phyloP scores from a whole-genome alignment of 2,888 invertebrate species.

The Diarsia brunnea region DNA sequence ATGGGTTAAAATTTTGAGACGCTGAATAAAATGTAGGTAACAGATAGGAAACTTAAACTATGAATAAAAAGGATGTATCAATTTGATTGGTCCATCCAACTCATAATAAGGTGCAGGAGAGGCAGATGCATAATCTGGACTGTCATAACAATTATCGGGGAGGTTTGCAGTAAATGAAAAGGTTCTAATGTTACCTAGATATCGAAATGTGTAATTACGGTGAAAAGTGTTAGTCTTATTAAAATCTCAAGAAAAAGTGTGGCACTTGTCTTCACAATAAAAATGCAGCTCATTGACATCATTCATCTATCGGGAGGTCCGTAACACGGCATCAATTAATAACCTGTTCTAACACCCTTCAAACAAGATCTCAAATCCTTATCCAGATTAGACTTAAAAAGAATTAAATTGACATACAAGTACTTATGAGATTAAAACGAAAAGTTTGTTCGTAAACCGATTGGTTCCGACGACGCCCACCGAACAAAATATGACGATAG shows the following conservation, averaged over 20 bases:
- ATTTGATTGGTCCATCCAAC: no score
- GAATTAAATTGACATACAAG: slow-evolving; percentile 64
- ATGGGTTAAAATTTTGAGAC: not conserved
- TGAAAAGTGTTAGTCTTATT: not conserved
- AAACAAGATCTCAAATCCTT: slow-evolving; percentile 58
- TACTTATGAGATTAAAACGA: slow-evolving; percentile 64
- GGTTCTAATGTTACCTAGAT: not conserved
- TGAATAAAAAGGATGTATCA: not conserved
- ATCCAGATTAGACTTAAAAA: slow-evolving; percentile 65
- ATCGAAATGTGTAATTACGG: not conserved
- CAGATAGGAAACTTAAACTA: no score
- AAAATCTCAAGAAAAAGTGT: not conserved
- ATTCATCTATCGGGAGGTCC: slow-evolving; percentile 43
- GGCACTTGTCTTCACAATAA: not conserved
- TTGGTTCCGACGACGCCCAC: slow-evolving; percentile 82
- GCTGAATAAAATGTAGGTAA: no score
- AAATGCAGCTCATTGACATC: slow-evolving; percentile 4
- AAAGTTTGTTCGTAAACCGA: slow-evolving; percentile 67
- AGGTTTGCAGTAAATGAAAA: not conserved
- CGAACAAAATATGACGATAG: slow-evolving; percentile 79
- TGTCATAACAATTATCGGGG: no score
- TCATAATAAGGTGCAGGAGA: not conserved
- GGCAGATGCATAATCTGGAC: not conserved
- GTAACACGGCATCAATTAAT: slow-evolving; percentile 48
- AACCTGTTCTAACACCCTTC: slow-evolving; percentile 43